Percentiles rank a stretch among this genome's conserved stretches.
phyloP scores from a whole-genome alignment of 2,797 vertebrate genomes.

The Macropus fuliginosus region DNA sequence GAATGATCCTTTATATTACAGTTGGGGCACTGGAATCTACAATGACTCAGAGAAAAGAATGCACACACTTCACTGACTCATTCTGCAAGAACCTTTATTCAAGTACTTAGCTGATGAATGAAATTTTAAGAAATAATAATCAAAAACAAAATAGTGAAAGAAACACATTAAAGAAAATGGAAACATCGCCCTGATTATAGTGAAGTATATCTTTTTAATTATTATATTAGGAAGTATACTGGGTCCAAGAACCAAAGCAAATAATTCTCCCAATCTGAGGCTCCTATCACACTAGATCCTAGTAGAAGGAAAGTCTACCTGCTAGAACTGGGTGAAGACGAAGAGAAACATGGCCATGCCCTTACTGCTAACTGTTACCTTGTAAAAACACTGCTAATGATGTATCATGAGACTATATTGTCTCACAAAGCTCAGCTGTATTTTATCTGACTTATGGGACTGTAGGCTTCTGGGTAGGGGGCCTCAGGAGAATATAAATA shows the following conservation, averaged over 20 bases:
- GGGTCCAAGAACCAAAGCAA: neutral
- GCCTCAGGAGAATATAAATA: neutral
- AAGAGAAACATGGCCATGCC: neutral
- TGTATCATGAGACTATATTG: neutral
- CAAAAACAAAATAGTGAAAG: neutral
- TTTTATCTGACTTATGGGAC: neutral
- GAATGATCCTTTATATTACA: neutral
- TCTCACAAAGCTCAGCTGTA: neutral
- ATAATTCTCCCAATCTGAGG: neutral
- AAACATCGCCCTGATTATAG: neutral
- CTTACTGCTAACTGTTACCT: neutral
- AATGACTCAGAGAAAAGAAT: neutral
- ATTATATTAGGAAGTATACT: neutral
- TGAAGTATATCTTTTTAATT: neutral
- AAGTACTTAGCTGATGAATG: neutral
- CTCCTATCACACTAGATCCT: neutral
- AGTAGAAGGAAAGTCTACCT: neutral
- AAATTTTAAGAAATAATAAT: neutral
- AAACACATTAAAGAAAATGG: neutral
- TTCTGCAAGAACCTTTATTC: neutral
- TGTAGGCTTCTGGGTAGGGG: neutral
- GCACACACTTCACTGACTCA: neutral
- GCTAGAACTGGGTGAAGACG: neutral
- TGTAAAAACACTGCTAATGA: neutral
- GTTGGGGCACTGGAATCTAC: neutral